phyloP scores from a whole-genome alignment of 2,888 invertebrate species.

The Synergus umbraculus region DNA sequence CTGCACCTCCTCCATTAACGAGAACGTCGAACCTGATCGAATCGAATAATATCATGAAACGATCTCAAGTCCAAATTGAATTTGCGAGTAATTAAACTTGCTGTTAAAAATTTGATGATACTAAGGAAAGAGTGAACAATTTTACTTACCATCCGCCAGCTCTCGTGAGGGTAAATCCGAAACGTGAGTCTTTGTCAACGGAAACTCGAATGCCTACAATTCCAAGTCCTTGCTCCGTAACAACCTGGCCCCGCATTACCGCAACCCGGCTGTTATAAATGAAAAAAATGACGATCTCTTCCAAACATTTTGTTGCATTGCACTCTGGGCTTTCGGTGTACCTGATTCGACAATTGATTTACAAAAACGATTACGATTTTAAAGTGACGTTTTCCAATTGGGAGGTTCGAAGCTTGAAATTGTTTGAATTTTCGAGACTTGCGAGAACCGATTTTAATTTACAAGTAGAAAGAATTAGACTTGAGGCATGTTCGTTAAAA shows the following conservation, averaged over 20 bases:
- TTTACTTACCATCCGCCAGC: conserved; percentile 94
- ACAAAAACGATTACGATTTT: too few species aligned
- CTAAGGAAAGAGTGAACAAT: not conserved
- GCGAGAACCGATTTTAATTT: conserved; percentile 31
- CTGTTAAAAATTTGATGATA: not conserved
- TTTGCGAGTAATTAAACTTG: not conserved
- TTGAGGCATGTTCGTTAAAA: conserved; percentile 19
- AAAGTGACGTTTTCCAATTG: not conserved
- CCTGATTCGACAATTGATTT: conserved; percentile 3
- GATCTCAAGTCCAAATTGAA: not conserved
- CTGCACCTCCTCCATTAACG: conserved; percentile 98
- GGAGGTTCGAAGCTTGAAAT: not conserved
- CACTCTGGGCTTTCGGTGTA: conserved; percentile 2
- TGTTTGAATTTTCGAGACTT: not conserved
- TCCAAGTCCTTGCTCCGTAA: conserved; percentile 95
- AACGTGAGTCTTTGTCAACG: conserved; percentile 94
- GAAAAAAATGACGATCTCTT: conserved; percentile 66
- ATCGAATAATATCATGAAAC: conserved; percentile 23
- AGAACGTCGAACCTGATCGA: conserved; percentile 95
- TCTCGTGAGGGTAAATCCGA: conserved; percentile 96
- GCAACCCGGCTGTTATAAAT: conserved; percentile 93
- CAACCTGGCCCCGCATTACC: conserved; percentile 98
- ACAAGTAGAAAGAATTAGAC: not conserved
- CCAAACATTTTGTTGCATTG: conserved; percentile 44
- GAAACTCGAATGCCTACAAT: conserved; percentile 98